These are phyloP conservation scores for Maniola jurtina DNA, from an alignment of 1,140 invertebrate genomes.

Conservation along the genomic window DNA sequence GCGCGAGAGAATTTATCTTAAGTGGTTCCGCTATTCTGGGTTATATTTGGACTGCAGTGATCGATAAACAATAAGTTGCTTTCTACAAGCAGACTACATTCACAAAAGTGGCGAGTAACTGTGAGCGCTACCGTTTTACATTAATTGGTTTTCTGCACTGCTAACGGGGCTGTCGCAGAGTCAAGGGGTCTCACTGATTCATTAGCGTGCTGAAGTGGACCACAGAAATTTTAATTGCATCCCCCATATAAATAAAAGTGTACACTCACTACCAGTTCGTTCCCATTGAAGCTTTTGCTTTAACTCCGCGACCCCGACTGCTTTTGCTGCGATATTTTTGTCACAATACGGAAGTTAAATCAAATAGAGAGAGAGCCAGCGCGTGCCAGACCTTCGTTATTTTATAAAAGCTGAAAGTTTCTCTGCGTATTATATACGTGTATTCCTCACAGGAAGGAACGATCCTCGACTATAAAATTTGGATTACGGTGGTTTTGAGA, in stretches of 20 bases:
- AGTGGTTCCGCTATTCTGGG: conserved; percentile 4
- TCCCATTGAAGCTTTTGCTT: not conserved
- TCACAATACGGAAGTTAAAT: conserved; percentile 4
- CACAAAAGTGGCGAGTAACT: conserved; percentile 46
- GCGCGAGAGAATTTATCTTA: not conserved
- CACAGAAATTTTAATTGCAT: conserved; percentile 61
- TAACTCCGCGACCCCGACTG: not conserved
- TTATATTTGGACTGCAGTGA: conserved; percentile 4
- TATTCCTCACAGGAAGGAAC: no score
- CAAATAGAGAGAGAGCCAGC: no score
- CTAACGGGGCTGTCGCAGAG: conserved; percentile 40
- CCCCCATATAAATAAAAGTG: conserved; percentile 24
- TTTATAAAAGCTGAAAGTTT: no score
- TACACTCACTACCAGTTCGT: conserved; percentile 1
- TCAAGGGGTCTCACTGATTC: conserved; percentile 44
- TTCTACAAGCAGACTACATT: conserved; percentile 23
- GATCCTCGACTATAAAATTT: no score
- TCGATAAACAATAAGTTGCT: conserved; percentile 14
- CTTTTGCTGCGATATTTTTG: conserved; percentile 4
- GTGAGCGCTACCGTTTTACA: conserved; percentile 44
- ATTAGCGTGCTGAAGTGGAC: conserved; percentile 62
- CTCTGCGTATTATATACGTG: no score
- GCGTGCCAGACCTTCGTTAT: no score
- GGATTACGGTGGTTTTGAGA: no score
- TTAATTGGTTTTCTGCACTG: conserved; percentile 57